These are phyloP conservation scores for Poeciliopsis paucimaculata DNA, from an alignment of 2,797 vertebrate species.

Conservation along the genomic window DNA sequence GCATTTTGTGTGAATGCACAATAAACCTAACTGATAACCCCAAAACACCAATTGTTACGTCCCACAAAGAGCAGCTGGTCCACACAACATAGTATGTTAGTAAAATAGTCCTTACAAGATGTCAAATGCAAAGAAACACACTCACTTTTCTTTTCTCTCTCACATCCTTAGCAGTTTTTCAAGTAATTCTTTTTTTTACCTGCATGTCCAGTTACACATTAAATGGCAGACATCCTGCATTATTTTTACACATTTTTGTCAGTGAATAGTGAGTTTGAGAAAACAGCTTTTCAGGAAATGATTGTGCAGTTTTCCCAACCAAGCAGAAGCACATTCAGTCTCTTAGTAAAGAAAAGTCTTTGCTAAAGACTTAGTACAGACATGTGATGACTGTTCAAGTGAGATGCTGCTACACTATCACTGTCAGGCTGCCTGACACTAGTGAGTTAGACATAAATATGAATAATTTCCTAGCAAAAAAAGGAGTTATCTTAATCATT, in stretches of 20 bases:
- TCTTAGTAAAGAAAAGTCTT: too few species aligned
- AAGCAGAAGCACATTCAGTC: not conserved
- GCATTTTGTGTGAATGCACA: too few species aligned
- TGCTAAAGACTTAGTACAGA: not conserved
- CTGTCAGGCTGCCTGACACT: not conserved
- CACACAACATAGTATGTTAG: too few species aligned
- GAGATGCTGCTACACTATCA: not conserved
- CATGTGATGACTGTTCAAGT: not conserved
- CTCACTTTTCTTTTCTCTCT: too few species aligned
- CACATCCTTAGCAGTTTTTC: not conserved
- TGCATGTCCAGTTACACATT: not conserved
- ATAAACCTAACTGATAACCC: too few species aligned
- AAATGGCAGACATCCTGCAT: not conserved
- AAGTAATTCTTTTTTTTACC: not conserved
- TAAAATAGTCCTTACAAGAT: too few species aligned
- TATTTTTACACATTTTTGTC: not conserved
- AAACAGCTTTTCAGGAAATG: not conserved
- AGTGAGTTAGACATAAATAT: not conserved
- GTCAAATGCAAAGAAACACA: not conserved
- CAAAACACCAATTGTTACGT: too few species aligned
- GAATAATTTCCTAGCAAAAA: not conserved
- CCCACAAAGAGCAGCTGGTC: too few species aligned
- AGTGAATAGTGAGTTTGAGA: not conserved
- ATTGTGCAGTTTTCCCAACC: not conserved
- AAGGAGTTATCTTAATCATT: not conserved